These are phyloP conservation scores for Drymonia ruficornis DNA, from an alignment of 2,888 invertebrate species.

Conservation along the genomic window DNA sequence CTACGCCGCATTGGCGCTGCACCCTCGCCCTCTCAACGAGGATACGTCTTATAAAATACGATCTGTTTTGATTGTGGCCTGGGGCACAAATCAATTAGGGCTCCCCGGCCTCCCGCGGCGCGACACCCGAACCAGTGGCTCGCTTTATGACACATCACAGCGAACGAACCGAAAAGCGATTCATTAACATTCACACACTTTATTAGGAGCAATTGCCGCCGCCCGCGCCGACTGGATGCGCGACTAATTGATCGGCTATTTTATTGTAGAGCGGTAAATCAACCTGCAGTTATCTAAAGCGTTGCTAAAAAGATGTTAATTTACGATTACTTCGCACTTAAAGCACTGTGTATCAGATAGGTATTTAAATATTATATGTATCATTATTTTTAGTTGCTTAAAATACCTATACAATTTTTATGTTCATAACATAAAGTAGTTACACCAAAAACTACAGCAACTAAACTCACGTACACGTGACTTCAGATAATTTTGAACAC, in stretches of 20 bases:
- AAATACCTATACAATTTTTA: too few relatives aligned
- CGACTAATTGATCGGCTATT: slow-evolving; percentile 55
- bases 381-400: not conserved
- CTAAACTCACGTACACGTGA: slow-evolving; percentile 10
- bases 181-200: slow-evolving; percentile 82
- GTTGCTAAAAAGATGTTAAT: not conserved
- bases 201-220: slow-evolving; percentile 75
- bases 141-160: slow-evolving; percentile 83
- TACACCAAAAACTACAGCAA: too few relatives aligned
- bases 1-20: slow-evolving; percentile 36
- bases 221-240: slow-evolving; percentile 10
- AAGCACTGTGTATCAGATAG: too few relatives aligned
- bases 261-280: slow-evolving; percentile 40
- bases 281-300: slow-evolving; percentile 24
- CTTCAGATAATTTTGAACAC: slow-evolving; percentile 47
- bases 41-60: slow-evolving; percentile 85
- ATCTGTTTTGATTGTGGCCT: slow-evolving; percentile 86
- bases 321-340: not conserved
- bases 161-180: slow-evolving; percentile 66
- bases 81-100: slow-evolving; percentile 85
- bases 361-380: too few relatives aligned
- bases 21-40: slow-evolving; percentile 71
- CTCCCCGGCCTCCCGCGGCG: slow-evolving; percentile 70
- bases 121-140: slow-evolving; percentile 82
- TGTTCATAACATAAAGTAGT: too few relatives aligned